Base-by-base conservation (phyloP, 30 jellyfish, hydroid and myxozoan species). In the Cassiopea andromeda region DNA sequence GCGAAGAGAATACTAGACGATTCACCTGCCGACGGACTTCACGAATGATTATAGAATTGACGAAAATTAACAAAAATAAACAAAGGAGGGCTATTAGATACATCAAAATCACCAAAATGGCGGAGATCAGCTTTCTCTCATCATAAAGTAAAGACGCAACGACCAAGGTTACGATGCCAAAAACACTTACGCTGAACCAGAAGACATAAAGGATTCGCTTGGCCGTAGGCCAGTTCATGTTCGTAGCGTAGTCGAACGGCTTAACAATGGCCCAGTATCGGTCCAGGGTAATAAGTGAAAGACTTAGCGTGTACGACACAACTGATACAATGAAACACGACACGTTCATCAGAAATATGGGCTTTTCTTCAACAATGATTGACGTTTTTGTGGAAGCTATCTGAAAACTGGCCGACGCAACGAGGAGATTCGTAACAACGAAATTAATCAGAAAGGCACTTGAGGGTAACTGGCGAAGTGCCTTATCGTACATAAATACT, bases 21-120 rank as follows among this genome's bases (percentile, higher is more conserved):
- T 58, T 44, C 17, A 76, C 85, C 81, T 85, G 93, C 12, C 86
- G 93, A 74, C 87, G 93, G n/a, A 85, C 87, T 58, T 73, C 75
- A 8, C 82, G 73, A 14, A 85, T 1, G 19, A 85, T 46, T 16
- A 85, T 66, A 50, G 57, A 54, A 58, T 85, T 85, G 7, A 85
- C 87, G 73, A 75, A 16, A 9, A 85, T 44, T 44, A 85, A 44
- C 60, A 75, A 9, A 3, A 49, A 16, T 14, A 74, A 50, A 4
- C 87, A 81, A 8, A 76, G 44, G 8, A 85, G 64, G 6, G 81
- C 81, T 19, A 78, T 9, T 2, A 74, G 16, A 69, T 69, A 84
- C 80, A 75, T 61, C 8, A 73, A 18, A 13, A 59, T 12, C 44
- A 43, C 12, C 87, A 73, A 49, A 70, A 44, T 69, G 1, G 49